A percentile compares a stretch with the other conserved stretches of the same genome.
Conservation (phyloP, 2,113 vertebrate species). For the Aythya baeri region DNA sequence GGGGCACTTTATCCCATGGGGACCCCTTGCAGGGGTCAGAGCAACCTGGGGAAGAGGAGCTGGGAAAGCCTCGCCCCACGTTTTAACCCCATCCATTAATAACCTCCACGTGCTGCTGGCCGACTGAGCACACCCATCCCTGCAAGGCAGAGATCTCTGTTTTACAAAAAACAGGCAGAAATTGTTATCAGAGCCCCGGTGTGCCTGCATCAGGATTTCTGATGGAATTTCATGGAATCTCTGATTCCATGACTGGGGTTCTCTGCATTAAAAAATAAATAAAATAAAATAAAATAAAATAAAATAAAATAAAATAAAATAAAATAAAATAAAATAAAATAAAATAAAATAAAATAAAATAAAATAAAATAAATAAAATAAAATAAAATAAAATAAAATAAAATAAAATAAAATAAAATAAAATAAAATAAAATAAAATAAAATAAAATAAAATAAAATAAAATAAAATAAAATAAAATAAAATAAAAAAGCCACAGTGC, state of each 20-base stretch:
- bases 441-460: too few species aligned
- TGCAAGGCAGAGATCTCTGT: neutral
- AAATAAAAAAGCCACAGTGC: neutral
- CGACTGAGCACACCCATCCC: fast-evolving
- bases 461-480: neutral
- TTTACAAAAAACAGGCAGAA: neutral
- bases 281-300: neutral
- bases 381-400: too few species aligned
- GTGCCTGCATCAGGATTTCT: too few species aligned
- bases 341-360: neutral
- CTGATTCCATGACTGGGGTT: neutral
- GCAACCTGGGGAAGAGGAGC: neutral
- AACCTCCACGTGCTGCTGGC: neutral
- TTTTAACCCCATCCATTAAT: neutral
- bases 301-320: too few species aligned
- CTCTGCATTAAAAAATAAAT: neutral
- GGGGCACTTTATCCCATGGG: neutral
- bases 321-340: too few species aligned
- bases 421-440: neutral
- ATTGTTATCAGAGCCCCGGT: too few species aligned
- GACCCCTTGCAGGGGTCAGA: neutral
- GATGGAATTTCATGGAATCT: too few species aligned
- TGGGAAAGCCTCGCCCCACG: neutral
- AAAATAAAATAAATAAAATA: neutral
- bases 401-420: too few species aligned